Percentiles rank a stretch among this genome's conserved stretches.
Conservation (phyloP, 1,140 invertebrate species). For the Cotesia typhae region DNA sequence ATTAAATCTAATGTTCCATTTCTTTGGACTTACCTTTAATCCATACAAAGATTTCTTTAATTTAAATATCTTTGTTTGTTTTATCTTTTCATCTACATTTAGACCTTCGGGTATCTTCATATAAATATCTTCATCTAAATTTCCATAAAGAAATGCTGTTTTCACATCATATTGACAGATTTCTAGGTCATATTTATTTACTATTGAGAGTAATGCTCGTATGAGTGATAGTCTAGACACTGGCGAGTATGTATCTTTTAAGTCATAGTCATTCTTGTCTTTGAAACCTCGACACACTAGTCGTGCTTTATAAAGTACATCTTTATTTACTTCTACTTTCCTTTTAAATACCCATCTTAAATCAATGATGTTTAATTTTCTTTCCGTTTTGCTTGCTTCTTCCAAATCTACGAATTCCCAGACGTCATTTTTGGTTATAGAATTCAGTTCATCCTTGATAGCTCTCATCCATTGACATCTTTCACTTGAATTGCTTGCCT, state of each 20-base stretch:
- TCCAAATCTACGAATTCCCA: no score
- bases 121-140: slow-evolving; percentile 18
- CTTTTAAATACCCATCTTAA: no score
- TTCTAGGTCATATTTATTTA: no score
- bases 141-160: neutral
- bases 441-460: no score
- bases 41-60: slow-evolving; percentile 51
- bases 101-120: slow-evolving; percentile 42
- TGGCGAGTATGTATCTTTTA: slow-evolving; percentile 34
- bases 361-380: no score
- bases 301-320: slow-evolving; percentile 23
- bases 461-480: no score
- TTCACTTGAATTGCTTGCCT: no score
- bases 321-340: neutral
- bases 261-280: slow-evolving; percentile 22
- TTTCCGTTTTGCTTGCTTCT: no score
- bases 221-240: slow-evolving; percentile 30
- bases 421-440: no score
- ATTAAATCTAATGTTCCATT: slow-evolving; percentile 31
- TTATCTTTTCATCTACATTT: neutral
- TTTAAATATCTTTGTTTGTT: slow-evolving; percentile 38
- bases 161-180: no score
- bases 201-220: no score
- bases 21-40: neutral
- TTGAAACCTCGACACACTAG: slow-evolving; percentile 32